Evolutionary conservation across 2,113 vertebrate species (phyloP).

Genomic region (Cnemophilus loriae): DNA sequence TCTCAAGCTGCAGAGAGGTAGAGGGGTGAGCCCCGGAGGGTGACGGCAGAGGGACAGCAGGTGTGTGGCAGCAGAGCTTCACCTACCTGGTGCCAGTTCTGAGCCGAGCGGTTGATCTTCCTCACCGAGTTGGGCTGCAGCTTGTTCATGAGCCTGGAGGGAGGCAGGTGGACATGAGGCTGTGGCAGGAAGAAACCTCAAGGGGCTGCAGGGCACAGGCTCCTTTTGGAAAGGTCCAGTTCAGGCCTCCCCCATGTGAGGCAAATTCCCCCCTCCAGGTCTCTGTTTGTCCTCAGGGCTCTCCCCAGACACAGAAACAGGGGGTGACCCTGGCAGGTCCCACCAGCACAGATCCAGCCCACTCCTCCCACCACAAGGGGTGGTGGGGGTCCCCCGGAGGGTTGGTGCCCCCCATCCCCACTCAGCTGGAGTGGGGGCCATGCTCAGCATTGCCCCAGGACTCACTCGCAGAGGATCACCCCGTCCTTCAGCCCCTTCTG

Average conservation of each 20-base stretch:
- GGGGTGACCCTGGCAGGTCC: neutral
- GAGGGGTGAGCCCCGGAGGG: fast-evolving
- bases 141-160: constrained; percentile 85
- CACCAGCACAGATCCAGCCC: fast-evolving
- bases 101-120: constrained; percentile 83
- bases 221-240: neutral
- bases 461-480: constrained; percentile 90
- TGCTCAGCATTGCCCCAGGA: neutral
- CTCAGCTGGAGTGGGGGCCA: neutral
- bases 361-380: neutral
- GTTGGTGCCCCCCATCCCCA: neutral
- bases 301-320: neutral
- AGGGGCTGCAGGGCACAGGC: fast-evolving
- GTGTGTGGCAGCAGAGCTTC: neutral
- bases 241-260: neutral
- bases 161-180: neutral
- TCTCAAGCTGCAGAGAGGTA: constrained; percentile 79
- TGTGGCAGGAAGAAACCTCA: neutral
- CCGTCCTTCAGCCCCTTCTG: constrained; percentile 91
- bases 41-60: fast-evolving
- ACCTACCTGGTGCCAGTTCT: constrained; percentile 93
- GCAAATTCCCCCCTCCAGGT: neutral
- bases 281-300: neutral
- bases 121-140: constrained; percentile 82
- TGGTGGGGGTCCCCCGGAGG: neutral